Base-by-base conservation (phyloP, 2,797 vertebrate species). In the Pseudochromis fuscus region DNA sequence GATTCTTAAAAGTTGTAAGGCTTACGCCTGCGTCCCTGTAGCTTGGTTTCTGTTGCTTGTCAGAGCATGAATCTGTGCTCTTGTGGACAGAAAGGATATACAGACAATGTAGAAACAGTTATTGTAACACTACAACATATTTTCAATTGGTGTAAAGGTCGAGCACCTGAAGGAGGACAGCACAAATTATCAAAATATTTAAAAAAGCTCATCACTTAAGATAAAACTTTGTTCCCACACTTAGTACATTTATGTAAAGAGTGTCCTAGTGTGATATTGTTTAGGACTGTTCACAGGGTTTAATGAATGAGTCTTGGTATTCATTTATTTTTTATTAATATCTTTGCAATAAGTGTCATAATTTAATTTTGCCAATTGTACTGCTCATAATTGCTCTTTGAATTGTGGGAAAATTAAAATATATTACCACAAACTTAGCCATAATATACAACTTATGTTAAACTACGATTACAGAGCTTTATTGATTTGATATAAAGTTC, bases 1-100 rank as follows among this genome's bases (percentile, higher is more conserved):
- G 35, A 16, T 48, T 21, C 18, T 10, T 31, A 7, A 49, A 18
- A 48, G 25, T 70, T 61, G 35, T 49, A 77, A 66, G 30, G 25
- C 7, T 67, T 21, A 35, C 61, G 44, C 13, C 31, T 16, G 49
- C 46, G 42, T 46, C 48, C 21, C 51, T 50, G 2, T 9, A 27
- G 51, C 3, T 53, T 53, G 33, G 45, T 74, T 57, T 42, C 19
- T 60, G 9, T 28, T 19, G 21, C 25, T 40, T 52, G n/a, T 37
- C 5, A 16, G 38, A 16, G 1, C 0, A 0, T 49, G 13, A 38
- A 28, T 52, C 6, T 15, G 3, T 49, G 16, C 4, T n/a, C 7
- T 42, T 42, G 40, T 19, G 8, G 40, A n/a, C 18, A 10, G n/a
- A 40, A 16, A 10, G 40, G 18, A 19, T 19, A 42, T 42, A 19